These are phyloP conservation scores for Cromileptes altivelis DNA, from an alignment of 2,113 vertebrate genomes.

Conservation along the genomic window DNA sequence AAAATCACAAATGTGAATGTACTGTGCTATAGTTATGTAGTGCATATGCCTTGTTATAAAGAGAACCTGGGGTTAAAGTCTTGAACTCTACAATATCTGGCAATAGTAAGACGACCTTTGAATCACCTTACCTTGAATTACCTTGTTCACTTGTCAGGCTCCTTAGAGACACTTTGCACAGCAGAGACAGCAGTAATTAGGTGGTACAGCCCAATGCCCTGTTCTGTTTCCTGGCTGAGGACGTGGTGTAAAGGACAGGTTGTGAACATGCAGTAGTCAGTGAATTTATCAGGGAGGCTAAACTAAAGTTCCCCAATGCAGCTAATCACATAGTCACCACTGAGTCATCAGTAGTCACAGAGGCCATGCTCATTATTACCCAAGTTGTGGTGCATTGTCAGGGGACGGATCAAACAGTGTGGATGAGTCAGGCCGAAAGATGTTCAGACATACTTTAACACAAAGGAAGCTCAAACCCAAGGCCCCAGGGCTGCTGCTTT, in stretches of 20 bases:
- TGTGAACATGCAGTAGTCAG: not conserved
- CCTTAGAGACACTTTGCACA: not conserved
- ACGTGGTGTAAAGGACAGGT: constrained; percentile 10
- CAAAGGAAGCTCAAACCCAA: constrained; percentile 51
- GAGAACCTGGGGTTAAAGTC: too few relatives aligned
- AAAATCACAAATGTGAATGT: too few relatives aligned
- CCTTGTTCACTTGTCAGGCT: too few relatives aligned
- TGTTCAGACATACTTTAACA: constrained; percentile 41
- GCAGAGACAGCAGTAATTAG: not conserved
- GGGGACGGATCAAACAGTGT: constrained; percentile 23
- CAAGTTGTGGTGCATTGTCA: not conserved
- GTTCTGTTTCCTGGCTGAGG: not conserved
- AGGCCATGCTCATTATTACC: constrained; percentile 37
- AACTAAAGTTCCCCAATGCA: not conserved
- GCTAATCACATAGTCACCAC: not conserved
- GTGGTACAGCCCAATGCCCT: not conserved
- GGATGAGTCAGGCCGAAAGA: constrained; percentile 24
- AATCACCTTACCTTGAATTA: too few relatives aligned
- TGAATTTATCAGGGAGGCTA: not conserved
- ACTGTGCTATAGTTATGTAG: too few relatives aligned
- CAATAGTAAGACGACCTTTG: too few relatives aligned
- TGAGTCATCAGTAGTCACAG: constrained; percentile 15
- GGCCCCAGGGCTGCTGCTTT: constrained; percentile 31
- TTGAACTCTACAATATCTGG: too few relatives aligned
- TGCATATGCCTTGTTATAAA: too few relatives aligned